phyloP scores from a whole-genome alignment of 2,113 vertebrate genomes.

The Actenoides lindsayi region DNA sequence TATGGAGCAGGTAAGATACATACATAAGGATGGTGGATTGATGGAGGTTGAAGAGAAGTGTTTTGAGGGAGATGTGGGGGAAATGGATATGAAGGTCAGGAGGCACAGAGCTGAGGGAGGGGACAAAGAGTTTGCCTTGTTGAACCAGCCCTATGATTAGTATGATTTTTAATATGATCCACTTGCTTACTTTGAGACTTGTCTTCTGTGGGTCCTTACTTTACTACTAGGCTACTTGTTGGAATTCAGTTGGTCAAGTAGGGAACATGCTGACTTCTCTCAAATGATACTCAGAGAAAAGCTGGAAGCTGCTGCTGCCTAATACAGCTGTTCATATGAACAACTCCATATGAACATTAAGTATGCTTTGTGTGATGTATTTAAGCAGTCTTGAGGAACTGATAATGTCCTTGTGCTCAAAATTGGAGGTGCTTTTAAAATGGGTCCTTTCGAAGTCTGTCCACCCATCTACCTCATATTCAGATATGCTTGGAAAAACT shows the following conservation, averaged over 20 bases:
- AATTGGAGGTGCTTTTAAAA: background rate
- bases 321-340: background rate
- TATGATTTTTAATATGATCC: background rate
- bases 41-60: background rate
- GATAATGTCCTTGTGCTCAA: background rate
- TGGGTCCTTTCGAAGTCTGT: background rate
- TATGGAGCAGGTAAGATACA: background rate
- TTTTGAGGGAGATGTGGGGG: background rate
- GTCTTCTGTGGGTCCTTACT: background rate
- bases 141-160: background rate
- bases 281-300: background rate
- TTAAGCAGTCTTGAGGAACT: background rate
- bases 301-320: background rate
- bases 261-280: background rate
- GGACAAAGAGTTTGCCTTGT: background rate
- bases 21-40: background rate
- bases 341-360: background rate
- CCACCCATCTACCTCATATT: background rate
- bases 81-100: background rate
- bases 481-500: background rate
- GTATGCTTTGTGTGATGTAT: accelerated
- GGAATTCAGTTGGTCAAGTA: background rate
- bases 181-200: background rate
- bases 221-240: background rate
- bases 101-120: background rate